Percentiles rank a stretch among this genome's conserved stretches.
These are phyloP conservation scores for Cordilura impudica DNA, from an alignment of 2,888 invertebrate species.

Conservation along the genomic window DNA sequence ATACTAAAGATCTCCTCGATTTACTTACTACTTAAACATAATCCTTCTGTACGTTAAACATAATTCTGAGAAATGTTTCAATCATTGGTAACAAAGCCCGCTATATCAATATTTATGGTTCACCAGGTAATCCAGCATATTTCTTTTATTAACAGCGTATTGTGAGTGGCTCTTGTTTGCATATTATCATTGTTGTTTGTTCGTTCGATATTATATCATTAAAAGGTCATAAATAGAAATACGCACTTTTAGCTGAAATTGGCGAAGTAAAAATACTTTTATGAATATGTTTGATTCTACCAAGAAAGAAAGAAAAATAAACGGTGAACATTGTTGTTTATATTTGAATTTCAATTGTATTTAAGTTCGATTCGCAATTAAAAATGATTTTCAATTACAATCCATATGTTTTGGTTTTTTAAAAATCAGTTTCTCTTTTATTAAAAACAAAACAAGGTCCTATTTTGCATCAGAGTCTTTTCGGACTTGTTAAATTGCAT, in stretches of 20 bases:
- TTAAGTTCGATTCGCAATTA: too few relatives aligned
- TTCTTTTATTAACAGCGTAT: neutral
- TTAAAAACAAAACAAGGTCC: too few relatives aligned
- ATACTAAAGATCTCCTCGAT: neutral
- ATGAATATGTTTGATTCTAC: too few relatives aligned
- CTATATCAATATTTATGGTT: neutral
- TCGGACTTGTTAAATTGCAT: too few relatives aligned
- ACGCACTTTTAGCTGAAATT: neutral
- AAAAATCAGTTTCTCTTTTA: too few relatives aligned
- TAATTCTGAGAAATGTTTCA: constrained; percentile 23
- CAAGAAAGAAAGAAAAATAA: too few relatives aligned
- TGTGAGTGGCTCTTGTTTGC: neutral
- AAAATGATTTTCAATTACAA: too few relatives aligned
- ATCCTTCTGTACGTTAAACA: constrained; percentile 11
- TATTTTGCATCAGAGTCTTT: too few relatives aligned
- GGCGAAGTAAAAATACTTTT: neutral
- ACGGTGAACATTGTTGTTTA: too few relatives aligned
- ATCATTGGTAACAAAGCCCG: neutral
- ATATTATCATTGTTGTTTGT: neutral
- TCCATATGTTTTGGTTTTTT: too few relatives aligned
- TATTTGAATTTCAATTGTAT: too few relatives aligned
- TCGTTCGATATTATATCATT: constrained; percentile 7
- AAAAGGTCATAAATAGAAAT: neutral
- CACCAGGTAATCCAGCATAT: neutral
- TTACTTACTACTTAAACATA: constrained; percentile 42